Evolutionary conservation across 1,140 invertebrate species (phyloP), one percentile per base, ranked within the genome.

Genomic region (Venturia canescens): DNA sequence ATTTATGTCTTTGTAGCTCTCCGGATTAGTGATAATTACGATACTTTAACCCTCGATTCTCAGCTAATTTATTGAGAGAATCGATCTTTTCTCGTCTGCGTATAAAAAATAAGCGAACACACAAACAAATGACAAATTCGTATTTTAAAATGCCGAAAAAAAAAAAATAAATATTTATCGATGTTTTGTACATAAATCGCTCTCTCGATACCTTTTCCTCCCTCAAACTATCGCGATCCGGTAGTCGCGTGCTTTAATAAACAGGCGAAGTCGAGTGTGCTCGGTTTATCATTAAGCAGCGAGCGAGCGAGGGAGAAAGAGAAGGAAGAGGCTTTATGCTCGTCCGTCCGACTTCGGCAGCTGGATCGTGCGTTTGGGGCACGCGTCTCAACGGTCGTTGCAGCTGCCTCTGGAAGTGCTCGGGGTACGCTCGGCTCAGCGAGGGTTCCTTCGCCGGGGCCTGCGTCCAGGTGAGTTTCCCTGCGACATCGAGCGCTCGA

Each of bases 301-400:
- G 11, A 80, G 18, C 4, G 23, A 80, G 44, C 21, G 27, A 71
- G 38, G 31, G 16, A 18, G 48, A 71, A 15, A 29, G 67, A 26
- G 16, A 72, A 15, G 60, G 16, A 66, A 27, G 13, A 23, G 7
- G 18, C n/a, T 72, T 21, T 23, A 44, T 63, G 23, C 57, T 57
- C n/a, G 27, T 38, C 38, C 74, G 74, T 1, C 18, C 53, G 53
- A 53, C 74, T 38, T 76, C 38, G 60, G 80, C 82, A 83, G 82
- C 76, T 83, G 82, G 72, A 76, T 57, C 48, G 29, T 38, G 34
- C 81, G 69, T 80, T 79, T 82, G 84, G 85, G 89, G 87, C 90
- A 90, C 88, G 88, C 86, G 72, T 74, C 87, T 85, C 90, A 91
- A 92, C 91, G 90, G 91, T 91, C 88, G 88, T 83, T 67, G 86